Evolutionary conservation across 2,113 vertebrate genomes (phyloP).

Genomic region (Campylorhamphus procurvoides): DNA sequence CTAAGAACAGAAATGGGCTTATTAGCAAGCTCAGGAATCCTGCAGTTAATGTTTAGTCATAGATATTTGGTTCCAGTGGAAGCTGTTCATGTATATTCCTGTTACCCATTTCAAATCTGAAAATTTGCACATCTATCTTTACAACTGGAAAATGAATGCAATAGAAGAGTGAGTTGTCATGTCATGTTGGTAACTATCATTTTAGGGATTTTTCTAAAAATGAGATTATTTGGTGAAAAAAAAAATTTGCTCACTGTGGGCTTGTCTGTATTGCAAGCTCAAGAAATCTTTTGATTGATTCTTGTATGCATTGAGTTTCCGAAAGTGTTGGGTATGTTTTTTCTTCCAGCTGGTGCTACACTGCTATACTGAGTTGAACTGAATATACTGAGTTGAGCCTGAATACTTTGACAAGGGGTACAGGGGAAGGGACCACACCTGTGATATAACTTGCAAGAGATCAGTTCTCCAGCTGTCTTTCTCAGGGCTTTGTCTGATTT

Average conservation of each 20-base stretch:
- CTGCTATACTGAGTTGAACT: background rate
- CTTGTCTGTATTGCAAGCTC: background rate
- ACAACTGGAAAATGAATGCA: background rate
- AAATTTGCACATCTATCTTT: background rate
- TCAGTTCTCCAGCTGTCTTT: background rate
- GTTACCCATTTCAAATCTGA: background rate
- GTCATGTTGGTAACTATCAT: background rate
- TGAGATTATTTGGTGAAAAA: background rate
- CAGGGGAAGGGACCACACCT: rapidly evolving
- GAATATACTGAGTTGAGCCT: background rate
- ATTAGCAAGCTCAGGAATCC: too few species aligned
- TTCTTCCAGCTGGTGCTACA: background rate
- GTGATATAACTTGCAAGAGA: background rate
- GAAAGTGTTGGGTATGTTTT: background rate
- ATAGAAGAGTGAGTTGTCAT: background rate
- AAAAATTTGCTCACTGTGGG: background rate
- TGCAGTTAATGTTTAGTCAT: background rate
- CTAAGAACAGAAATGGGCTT: background rate
- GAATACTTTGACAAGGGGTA: background rate
- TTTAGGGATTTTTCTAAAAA: background rate
- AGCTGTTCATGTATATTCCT: background rate
- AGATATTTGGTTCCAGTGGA: background rate
- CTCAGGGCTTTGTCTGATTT: background rate
- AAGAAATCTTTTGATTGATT: background rate
- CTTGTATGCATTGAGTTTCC: background rate